Percentiles rank a stretch among this genome's conserved stretches.
Conservation (phyloP, 2,888 invertebrate species). For the Escarpia spicata region DNA sequence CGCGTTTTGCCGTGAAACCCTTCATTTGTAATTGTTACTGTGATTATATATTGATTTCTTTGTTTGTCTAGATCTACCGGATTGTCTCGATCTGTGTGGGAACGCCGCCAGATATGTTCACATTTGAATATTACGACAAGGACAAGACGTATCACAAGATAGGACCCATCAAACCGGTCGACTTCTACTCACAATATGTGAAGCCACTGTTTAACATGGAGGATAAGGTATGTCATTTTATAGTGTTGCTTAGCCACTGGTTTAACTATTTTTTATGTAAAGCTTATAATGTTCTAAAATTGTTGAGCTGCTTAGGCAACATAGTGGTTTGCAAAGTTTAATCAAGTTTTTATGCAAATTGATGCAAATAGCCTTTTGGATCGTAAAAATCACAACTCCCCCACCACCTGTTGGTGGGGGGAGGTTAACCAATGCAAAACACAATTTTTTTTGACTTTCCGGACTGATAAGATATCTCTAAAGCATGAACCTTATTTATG, state of each 20-base stretch:
- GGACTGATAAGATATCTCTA: no score
- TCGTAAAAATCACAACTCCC: no score
- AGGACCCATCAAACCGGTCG: slow-evolving; percentile 80
- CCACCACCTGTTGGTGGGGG: no score
- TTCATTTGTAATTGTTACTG: background rate
- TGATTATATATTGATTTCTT: background rate
- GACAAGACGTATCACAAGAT: slow-evolving; percentile 72
- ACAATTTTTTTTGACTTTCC: no score
- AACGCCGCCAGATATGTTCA: slow-evolving; percentile 81
- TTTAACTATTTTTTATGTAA: background rate
- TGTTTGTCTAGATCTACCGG: slow-evolving; percentile 72
- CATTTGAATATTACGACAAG: slow-evolving; percentile 87
- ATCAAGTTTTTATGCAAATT: no score
- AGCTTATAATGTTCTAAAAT: background rate
- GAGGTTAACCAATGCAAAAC: no score
- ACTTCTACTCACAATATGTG: slow-evolving; percentile 83
- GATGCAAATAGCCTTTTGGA: no score
- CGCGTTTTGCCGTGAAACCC: no score
- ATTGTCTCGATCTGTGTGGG: slow-evolving; percentile 87
- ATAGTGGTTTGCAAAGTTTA: no score
- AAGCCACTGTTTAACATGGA: slow-evolving; percentile 83
- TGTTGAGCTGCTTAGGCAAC: background rate
- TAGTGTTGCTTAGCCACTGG: background rate
- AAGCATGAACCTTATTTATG: no score
- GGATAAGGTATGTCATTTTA: slow-evolving; percentile 74